Base-by-base conservation (phyloP, 2,797 vertebrate species). In the Periparus ater region DNA sequence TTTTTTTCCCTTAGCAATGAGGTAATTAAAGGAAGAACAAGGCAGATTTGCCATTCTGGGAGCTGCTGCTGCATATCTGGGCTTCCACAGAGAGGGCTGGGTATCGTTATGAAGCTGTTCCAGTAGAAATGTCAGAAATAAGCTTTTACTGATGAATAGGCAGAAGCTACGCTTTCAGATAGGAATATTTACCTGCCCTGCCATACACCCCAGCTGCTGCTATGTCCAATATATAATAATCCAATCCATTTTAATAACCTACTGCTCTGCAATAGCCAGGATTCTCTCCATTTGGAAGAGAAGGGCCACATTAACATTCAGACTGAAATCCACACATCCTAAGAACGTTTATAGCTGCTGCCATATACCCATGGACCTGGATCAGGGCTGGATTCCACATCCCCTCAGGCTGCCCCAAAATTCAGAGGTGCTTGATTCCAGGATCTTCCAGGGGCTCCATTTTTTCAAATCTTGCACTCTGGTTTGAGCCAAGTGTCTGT, bases 21-120 rank as follows among this genome's bases (percentile, higher is more conserved):
- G 65, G 87, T 94, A 96, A 94, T 97, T 96, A 92, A 95, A 93
- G 82, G 85, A 90, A 90, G 88, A 94, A 86, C 34, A 85, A 94
- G 82, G 88, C 79, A 92, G 60, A 76, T 86, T 75, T 93, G 89
- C 77, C 30, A 3, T 93, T 90, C 85, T 86, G 85, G 67, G 92
- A 94, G 89, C 34, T 91, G 60, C 29, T 90, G 70, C 76, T 71
- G 38, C 76, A 15, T 95, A 76, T 88, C 83, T 93, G 88, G 80
- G n/a, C 68, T 96, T 94, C 68, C 86, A 85, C 68, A 78, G 73
- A 91, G 89, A 89, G 77, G 42, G 23, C 70, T 65, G 77, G 42
- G 16, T 90, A 72, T 54, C 17, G 9, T 91, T 95, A 65, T 72
- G 95, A 81, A 95, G 87, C 65, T 61, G 36, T 81, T 97, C 73